phyloP scores from a whole-genome alignment of 1,140 invertebrate species.

The Drosophila kikkawai region DNA sequence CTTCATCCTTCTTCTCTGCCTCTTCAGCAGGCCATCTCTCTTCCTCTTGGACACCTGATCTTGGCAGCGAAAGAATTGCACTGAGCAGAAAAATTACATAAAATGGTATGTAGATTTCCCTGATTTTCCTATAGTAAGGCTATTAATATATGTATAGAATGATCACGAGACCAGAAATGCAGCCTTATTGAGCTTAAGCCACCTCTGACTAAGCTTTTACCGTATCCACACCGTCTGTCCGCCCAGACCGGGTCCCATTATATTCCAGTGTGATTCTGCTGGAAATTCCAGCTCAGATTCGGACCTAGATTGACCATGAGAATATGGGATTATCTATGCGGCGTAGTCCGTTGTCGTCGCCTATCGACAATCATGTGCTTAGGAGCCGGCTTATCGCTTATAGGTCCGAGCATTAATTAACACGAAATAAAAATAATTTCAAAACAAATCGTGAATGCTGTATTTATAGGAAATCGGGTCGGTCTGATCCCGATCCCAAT shows the following conservation, averaged over 20 bases:
- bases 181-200: background rate
- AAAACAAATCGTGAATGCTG: conserved; percentile 34
- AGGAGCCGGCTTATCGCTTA: conserved; percentile 14
- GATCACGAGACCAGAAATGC: background rate
- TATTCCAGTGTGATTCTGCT: background rate
- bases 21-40: conserved; percentile 1
- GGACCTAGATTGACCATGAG: conserved; percentile 26
- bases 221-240: background rate
- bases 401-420: conserved; percentile 46
- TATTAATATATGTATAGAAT: no score
- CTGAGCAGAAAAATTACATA: background rate
- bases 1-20: background rate
- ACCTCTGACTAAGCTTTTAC: conserved; percentile 15
- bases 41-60: conserved; percentile 9
- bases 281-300: conserved; percentile 15
- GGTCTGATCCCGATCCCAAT: conserved; percentile 12
- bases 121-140: background rate
- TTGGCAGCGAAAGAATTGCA: background rate
- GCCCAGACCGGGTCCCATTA: background rate
- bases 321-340: conserved; percentile 28
- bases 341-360: background rate
- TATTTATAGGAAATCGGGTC: conserved; percentile 28
- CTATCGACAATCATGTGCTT: conserved; percentile 17
- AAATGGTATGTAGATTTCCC: no score
- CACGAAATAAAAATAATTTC: conserved; percentile 47